Percentiles rank a stretch among this genome's conserved stretches.
Evolutionary conservation across 2,113 vertebrate genomes (phyloP).

Genomic region (Fulmarus glacialis): DNA sequence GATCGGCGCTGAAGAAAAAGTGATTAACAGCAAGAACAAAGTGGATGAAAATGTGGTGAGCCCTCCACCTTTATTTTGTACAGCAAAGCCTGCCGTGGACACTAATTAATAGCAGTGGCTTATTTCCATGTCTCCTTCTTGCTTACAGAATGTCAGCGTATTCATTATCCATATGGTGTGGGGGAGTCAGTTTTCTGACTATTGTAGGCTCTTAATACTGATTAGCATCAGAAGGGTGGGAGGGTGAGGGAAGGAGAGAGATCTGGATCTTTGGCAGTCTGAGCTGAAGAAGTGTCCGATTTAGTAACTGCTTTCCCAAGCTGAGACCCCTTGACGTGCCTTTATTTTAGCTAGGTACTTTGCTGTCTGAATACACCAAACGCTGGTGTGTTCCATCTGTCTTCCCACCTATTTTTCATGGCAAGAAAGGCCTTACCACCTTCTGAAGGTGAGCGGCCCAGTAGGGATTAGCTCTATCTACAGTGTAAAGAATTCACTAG

Average conservation of each 20-base stretch:
- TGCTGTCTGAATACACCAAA: fast-evolving
- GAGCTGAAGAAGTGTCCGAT: not conserved
- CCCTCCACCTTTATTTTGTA: not conserved
- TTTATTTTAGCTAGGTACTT: not conserved
- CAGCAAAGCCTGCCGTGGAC: not conserved
- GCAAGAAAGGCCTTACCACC: not conserved
- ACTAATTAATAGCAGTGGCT: not conserved
- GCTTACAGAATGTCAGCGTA: not conserved
- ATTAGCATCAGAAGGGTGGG: not conserved
- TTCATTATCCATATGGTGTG: not conserved
- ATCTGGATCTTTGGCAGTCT: not conserved
- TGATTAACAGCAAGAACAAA: slow-evolving; percentile 92
- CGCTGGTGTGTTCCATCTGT: not conserved
- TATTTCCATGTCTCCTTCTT: not conserved
- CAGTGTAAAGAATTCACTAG: not conserved
- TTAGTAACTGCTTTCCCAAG: not conserved
- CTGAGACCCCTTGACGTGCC: not conserved
- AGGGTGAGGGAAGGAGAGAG: not conserved
- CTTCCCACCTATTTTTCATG: not conserved
- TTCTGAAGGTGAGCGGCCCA: not conserved
- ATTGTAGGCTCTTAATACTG: not conserved
- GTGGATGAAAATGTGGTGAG: slow-evolving; percentile 91
- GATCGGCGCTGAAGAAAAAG: slow-evolving; percentile 91
- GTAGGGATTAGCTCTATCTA: not conserved
- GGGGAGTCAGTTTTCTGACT: not conserved